These are phyloP conservation scores for Charaxes varanes DNA, from an alignment of 1,140 invertebrate genomes.

Conservation along the genomic window DNA sequence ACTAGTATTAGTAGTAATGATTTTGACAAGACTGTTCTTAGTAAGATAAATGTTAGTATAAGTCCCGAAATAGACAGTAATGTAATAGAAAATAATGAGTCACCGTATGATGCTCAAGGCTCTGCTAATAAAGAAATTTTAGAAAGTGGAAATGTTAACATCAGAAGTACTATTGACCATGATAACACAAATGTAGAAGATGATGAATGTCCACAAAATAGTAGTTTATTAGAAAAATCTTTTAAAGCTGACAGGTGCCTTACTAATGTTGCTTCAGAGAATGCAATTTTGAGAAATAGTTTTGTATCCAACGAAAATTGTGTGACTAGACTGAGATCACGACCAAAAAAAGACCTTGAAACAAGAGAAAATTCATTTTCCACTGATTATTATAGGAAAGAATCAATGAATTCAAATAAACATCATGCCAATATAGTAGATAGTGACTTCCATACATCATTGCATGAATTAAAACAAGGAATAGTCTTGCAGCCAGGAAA, in stretches of 20 bases:
- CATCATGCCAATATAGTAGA: too few relatives aligned
- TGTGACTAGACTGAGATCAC: neutral
- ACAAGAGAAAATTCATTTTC: too few relatives aligned
- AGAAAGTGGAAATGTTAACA: conserved; percentile 3
- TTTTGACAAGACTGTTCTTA: conserved; percentile 40
- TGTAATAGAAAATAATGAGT: conserved; percentile 4
- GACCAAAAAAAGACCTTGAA: conserved; percentile 13
- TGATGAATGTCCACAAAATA: conserved; percentile 1
- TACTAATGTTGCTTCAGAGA: neutral
- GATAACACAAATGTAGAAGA: conserved; percentile 8
- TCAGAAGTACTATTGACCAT: too few relatives aligned
- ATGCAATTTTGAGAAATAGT: neutral
- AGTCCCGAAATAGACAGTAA: too few relatives aligned
- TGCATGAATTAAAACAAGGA: conserved; percentile 29
- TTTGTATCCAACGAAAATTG: neutral
- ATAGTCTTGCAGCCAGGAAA: conserved; percentile 64
- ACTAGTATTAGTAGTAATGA: conserved; percentile 26
- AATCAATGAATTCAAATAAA: too few relatives aligned
- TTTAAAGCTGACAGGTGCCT: neutral
- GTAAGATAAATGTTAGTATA: too few relatives aligned
- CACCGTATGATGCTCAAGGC: too few relatives aligned
- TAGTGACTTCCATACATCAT: too few relatives aligned
- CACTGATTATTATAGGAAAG: too few relatives aligned
- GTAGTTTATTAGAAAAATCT: conserved; percentile 7
- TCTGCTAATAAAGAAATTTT: conserved; percentile 25